phyloP scores from a whole-genome alignment of 2,797 vertebrate genomes.

The Erpetoichthys calabaricus region DNA sequence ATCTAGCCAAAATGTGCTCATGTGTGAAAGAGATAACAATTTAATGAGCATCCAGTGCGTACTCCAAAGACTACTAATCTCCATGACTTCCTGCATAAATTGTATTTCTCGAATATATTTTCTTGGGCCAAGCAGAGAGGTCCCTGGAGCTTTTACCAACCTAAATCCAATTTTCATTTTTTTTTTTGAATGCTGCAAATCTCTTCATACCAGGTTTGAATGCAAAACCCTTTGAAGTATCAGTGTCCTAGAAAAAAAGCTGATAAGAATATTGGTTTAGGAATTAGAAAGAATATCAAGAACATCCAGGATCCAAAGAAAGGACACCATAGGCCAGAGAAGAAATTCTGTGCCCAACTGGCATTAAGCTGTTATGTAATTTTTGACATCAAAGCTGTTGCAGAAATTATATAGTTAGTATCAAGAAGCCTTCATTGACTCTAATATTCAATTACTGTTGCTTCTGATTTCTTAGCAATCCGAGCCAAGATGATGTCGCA shows the following conservation, averaged over 20 bases:
- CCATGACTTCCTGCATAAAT: constrained; percentile 13
- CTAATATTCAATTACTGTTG: no score
- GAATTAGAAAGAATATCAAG: neutral
- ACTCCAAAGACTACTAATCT: constrained; percentile 28
- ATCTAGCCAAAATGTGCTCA: constrained; percentile 26
- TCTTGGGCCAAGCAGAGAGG: constrained; percentile 26
- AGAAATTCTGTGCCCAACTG: neutral
- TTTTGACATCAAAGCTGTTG: neutral
- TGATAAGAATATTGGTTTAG: neutral
- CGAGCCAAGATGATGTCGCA: no score
- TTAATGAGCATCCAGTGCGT: constrained; percentile 21
- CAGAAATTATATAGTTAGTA: neutral
- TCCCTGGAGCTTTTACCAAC: constrained; percentile 22
- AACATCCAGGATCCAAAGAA: neutral
- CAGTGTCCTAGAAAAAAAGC: neutral
- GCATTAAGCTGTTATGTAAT: neutral
- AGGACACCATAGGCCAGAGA: neutral
- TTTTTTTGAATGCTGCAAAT: constrained; percentile 15
- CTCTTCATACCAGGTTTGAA: constrained; percentile 29
- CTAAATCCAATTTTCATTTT: constrained; percentile 29
- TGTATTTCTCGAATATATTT: constrained; percentile 27
- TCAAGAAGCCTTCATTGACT: no score
- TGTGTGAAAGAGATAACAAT: constrained; percentile 25
- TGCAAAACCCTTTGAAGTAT: constrained; percentile 37
- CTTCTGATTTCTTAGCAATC: no score